Conservation (phyloP, 2,888 invertebrate species). For the Rutpela maculata region DNA sequence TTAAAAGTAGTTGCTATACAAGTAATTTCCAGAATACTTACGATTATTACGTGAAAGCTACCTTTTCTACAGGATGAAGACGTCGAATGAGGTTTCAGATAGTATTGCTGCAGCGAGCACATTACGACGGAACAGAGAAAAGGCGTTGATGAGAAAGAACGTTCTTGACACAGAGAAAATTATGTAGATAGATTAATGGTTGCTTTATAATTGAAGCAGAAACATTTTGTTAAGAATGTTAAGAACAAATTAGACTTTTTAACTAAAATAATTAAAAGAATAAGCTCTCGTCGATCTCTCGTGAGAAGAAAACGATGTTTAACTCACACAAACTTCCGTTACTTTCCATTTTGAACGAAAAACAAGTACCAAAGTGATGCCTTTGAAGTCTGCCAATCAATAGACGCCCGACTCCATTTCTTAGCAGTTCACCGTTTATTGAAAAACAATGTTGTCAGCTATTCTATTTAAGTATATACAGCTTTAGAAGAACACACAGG, state of each 20-base stretch:
- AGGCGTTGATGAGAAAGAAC: neutral
- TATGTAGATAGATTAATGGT: neutral
- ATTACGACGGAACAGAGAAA: neutral
- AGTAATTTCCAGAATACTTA: no score
- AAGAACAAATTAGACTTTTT: neutral
- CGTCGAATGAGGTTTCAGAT: neutral
- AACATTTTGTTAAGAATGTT: neutral
- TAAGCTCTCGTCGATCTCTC: neutral
- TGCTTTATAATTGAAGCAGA: neutral
- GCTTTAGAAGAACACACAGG: no score
- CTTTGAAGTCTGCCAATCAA: neutral
- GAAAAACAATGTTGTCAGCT: neutral
- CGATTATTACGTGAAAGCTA: no score
- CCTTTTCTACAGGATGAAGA: no score
- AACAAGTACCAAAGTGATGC: neutral
- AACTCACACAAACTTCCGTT: neutral
- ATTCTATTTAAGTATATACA: neutral
- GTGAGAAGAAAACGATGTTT: neutral
- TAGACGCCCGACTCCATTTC: neutral
- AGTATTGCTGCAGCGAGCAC: neutral
- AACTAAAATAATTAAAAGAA: neutral
- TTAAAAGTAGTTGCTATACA: no score
- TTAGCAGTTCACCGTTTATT: neutral
- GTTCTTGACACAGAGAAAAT: neutral
- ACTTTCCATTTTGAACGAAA: neutral